Evolutionary conservation across 2,888 invertebrate genomes (phyloP).

Genomic region (Spilosoma lubricipeda): DNA sequence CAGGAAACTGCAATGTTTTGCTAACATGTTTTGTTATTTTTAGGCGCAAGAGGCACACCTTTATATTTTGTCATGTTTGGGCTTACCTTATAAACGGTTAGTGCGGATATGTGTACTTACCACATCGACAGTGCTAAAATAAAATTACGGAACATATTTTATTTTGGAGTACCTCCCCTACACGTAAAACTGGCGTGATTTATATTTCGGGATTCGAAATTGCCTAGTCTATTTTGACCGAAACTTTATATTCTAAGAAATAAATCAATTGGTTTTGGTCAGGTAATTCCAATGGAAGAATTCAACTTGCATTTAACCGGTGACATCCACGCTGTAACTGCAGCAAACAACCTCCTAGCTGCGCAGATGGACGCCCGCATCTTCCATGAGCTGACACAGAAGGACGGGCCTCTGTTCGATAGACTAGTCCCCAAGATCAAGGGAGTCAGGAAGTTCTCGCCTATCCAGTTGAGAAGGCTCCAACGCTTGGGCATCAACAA

Average conservation of each 20-base stretch:
- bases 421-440: slow-evolving; percentile 95
- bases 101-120: too few species aligned
- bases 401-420: slow-evolving; percentile 93
- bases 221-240: too few species aligned
- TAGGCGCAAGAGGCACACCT: too few species aligned
- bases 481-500: slow-evolving; percentile 92
- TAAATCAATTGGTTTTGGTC: slow-evolving; percentile 40
- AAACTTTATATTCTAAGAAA: background rate
- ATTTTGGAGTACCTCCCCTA: too few species aligned
- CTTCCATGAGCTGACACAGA: slow-evolving; percentile 98
- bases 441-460: slow-evolving; percentile 93
- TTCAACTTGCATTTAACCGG: slow-evolving; percentile 99
- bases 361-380: slow-evolving; percentile 98
- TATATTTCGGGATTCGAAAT: too few species aligned
- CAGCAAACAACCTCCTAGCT: slow-evolving; percentile 98
- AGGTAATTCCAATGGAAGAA: slow-evolving; percentile 99
- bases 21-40: too few species aligned
- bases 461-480: slow-evolving; percentile 93
- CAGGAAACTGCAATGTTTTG: too few species aligned
- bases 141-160: too few species aligned
- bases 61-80: too few species aligned
- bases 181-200: too few species aligned
- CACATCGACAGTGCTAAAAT: too few species aligned
- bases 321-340: slow-evolving; percentile 99
- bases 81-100: too few species aligned